Conservation (phyloP, 2,888 invertebrate genomes). For the Magallana nippona region DNA sequence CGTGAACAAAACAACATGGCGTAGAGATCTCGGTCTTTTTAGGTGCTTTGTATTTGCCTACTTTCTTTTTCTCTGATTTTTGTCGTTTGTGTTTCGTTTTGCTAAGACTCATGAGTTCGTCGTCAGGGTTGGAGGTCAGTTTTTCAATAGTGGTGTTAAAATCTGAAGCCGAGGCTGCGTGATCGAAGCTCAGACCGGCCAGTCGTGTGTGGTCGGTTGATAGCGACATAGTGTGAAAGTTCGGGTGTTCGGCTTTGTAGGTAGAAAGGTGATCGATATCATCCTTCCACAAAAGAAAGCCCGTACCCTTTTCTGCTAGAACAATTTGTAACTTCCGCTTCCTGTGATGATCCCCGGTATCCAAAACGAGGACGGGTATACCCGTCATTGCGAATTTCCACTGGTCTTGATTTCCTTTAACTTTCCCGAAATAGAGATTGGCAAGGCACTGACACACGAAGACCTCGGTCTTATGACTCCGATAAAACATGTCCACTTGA, state of each 20-base stretch:
- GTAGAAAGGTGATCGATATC: slow-evolving; percentile 89
- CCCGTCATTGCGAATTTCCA: slow-evolving; percentile 90
- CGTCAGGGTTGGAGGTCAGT: slow-evolving; percentile 88
- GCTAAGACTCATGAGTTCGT: slow-evolving; percentile 86
- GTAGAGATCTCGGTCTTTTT: slow-evolving; percentile 90
- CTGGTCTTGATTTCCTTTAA: slow-evolving; percentile 61
- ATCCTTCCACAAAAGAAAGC: slow-evolving; percentile 90
- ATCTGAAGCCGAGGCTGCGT: slow-evolving; percentile 86
- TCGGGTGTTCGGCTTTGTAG: slow-evolving; percentile 85
- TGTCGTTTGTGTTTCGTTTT: slow-evolving; percentile 75
- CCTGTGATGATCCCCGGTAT: slow-evolving; percentile 86
- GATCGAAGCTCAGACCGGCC: slow-evolving; percentile 90
- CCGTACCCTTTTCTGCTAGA: slow-evolving; percentile 89
- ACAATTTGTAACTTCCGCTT: slow-evolving; percentile 83
- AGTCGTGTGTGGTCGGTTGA: slow-evolving; percentile 88
- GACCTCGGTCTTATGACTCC: slow-evolving; percentile 89
- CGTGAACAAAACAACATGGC: slow-evolving; percentile 91
- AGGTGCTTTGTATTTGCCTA: slow-evolving; percentile 82
- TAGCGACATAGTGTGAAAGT: slow-evolving; percentile 90
- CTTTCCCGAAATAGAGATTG: slow-evolving; percentile 79
- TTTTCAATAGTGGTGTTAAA: slow-evolving; percentile 82
- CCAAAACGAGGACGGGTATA: slow-evolving; percentile 88
- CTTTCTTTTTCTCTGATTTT: slow-evolving; percentile 63
- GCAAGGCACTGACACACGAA: slow-evolving; percentile 89
- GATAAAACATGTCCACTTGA: slow-evolving; percentile 80